Percentiles rank a stretch among this genome's conserved stretches.
Evolutionary conservation across 2,888 invertebrate species (phyloP).

Genomic region (Pantelozetes paolii): DNA sequence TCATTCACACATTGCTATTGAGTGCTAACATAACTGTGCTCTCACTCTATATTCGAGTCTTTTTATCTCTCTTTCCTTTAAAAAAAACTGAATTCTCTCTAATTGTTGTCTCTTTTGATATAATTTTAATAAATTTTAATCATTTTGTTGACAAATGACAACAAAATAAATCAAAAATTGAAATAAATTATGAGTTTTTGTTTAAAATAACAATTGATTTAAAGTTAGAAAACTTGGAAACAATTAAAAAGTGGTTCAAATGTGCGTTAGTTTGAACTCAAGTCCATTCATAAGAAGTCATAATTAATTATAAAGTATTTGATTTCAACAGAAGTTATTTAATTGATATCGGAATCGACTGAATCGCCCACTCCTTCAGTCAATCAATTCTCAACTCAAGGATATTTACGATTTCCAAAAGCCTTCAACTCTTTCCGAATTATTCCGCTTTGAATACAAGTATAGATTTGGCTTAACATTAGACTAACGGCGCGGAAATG

Average conservation of each 20-base stretch:
- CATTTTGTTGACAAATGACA: too few relatives aligned
- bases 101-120: neutral
- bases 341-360: slow-evolving; percentile 16
- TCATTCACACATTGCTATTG: too few relatives aligned
- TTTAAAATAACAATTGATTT: too few relatives aligned
- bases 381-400: neutral
- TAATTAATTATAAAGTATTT: neutral
- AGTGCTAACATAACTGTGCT: too few relatives aligned
- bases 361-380: slow-evolving; percentile 28
- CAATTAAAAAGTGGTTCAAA: slow-evolving; percentile 3
- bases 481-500: neutral
- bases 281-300: neutral
- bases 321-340: neutral
- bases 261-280: neutral
- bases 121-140: too few relatives aligned
- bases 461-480: neutral
- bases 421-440: slow-evolving; percentile 13
- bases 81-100: neutral
- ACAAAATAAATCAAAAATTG: too few relatives aligned
- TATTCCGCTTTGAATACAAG: neutral
- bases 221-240: neutral
- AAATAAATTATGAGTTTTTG: too few relatives aligned
- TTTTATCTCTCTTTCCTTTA: too few relatives aligned
- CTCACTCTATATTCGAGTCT: too few relatives aligned
- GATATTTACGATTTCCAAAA: neutral